Percentiles rank a stretch among this genome's conserved stretches.
phyloP scores from a whole-genome alignment of 2,113 vertebrate species.

The Acanthochromis polyacanthus region DNA sequence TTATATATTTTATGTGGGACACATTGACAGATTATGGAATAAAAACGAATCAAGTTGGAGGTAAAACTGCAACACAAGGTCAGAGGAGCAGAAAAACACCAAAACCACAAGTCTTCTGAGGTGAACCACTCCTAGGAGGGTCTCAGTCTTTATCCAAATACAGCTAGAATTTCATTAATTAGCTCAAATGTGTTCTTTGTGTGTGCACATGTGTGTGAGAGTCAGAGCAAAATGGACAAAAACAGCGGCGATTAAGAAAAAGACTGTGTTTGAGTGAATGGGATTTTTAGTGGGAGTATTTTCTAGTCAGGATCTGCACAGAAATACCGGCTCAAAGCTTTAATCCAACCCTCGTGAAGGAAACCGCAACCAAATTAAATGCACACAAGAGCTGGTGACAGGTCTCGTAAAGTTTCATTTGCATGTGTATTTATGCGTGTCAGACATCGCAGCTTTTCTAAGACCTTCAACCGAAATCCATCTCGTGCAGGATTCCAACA shows the following conservation, averaged over 20 bases:
- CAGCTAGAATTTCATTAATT: constrained; percentile 19
- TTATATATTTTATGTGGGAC: constrained; percentile 2
- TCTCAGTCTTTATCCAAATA: constrained; percentile 29
- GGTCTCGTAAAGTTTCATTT: constrained; percentile 28
- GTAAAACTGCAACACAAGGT: neutral
- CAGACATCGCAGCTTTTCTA: constrained; percentile 26
- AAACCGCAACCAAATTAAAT: constrained; percentile 45
- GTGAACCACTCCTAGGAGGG: neutral
- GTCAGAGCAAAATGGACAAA: neutral
- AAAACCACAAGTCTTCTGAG: neutral
- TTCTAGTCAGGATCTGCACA: constrained; percentile 37
- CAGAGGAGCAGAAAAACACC: constrained; percentile 23
- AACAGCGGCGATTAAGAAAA: neutral
- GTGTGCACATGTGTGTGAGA: neutral
- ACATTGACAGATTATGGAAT: neutral
- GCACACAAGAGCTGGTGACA: constrained; percentile 1
- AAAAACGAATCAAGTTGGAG: neutral
- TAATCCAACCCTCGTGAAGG: constrained; percentile 16
- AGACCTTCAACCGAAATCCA: constrained; percentile 42
- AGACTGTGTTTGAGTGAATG: constrained; percentile 8
- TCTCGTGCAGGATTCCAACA: constrained; percentile 34
- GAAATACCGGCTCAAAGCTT: constrained; percentile 22
- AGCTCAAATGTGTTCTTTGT: constrained; percentile 10
- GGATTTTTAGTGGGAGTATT: constrained; percentile 22
- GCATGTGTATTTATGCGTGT: constrained; percentile 32